These are phyloP conservation scores for Anolis carolinensis DNA, from an alignment of 2,113 vertebrate genomes.

Conservation along the genomic window DNA sequence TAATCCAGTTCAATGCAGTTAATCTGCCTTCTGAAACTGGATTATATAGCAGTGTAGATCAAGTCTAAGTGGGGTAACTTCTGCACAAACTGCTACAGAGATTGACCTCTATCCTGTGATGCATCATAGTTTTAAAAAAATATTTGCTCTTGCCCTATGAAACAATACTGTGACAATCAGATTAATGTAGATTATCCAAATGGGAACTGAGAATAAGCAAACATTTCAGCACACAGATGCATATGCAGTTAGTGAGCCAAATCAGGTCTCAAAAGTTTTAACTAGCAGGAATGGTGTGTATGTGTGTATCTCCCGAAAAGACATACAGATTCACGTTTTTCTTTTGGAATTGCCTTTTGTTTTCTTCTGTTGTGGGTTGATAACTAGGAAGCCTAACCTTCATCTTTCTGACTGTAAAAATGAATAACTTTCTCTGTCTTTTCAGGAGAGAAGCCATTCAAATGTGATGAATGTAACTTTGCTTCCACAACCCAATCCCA, in stretches of 20 bases:
- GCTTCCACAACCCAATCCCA: slow-evolving; percentile 98
- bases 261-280: background rate
- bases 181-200: background rate
- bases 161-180: background rate
- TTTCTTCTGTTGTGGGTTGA: slow-evolving; percentile 10
- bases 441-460: slow-evolving; percentile 96
- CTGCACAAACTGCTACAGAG: background rate
- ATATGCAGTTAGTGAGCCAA: background rate
- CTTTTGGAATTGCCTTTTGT: slow-evolving; percentile 25
- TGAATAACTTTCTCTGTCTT: slow-evolving; percentile 18
- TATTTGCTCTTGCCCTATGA: background rate
- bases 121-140: background rate
- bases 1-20: too few species aligned
- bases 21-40: too few species aligned
- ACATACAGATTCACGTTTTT: background rate
- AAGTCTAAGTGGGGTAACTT: background rate
- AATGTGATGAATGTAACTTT: slow-evolving; percentile 95
- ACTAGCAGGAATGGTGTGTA: too few species aligned
- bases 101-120: background rate
- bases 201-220: background rate
- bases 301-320: too few species aligned
- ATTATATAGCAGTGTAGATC: too few species aligned
- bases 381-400: slow-evolving; percentile 28
- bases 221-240: background rate
- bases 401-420: slow-evolving; percentile 42